These are phyloP conservation scores for Tapera naevia DNA, from an alignment of 2,797 vertebrate species.

Conservation along the genomic window DNA sequence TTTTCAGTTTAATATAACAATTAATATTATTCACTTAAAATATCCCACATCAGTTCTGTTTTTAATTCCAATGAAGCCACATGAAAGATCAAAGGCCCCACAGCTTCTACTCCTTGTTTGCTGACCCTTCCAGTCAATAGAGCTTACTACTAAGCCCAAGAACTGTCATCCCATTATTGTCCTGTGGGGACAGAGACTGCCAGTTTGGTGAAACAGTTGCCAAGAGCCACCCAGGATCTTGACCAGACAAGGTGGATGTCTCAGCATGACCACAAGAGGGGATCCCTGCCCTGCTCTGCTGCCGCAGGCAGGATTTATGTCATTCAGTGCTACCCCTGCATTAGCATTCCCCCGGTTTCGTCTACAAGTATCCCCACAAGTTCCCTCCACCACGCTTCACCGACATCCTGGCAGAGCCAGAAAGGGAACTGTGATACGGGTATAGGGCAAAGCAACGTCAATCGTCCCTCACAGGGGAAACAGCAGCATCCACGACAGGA, in stretches of 20 bases:
- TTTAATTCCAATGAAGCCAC: neutral
- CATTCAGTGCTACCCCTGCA: neutral
- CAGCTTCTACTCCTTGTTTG: neutral
- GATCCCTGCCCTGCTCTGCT: neutral
- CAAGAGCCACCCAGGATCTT: neutral
- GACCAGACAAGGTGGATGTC: neutral
- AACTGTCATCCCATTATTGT: neutral
- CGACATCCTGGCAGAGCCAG: neutral
- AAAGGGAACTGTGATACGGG: neutral
- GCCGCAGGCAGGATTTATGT: neutral
- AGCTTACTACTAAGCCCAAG: neutral
- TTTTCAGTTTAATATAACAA: constrained; percentile 42
- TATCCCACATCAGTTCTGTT: neutral
- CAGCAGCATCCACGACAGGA: neutral
- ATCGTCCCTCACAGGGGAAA: neutral
- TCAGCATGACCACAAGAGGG: neutral
- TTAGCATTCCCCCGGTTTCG: neutral
- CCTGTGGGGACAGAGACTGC: neutral
- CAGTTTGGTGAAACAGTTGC: neutral
- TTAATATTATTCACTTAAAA: constrained; percentile 21
- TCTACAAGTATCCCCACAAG: neutral
- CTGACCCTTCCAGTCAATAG: neutral
- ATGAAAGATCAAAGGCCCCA: neutral
- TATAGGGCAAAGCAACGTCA: neutral
- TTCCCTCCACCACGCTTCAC: neutral